These are phyloP conservation scores for Acromyrmex charruanus DNA, from an alignment of 1,140 invertebrate species.

Conservation along the genomic window DNA sequence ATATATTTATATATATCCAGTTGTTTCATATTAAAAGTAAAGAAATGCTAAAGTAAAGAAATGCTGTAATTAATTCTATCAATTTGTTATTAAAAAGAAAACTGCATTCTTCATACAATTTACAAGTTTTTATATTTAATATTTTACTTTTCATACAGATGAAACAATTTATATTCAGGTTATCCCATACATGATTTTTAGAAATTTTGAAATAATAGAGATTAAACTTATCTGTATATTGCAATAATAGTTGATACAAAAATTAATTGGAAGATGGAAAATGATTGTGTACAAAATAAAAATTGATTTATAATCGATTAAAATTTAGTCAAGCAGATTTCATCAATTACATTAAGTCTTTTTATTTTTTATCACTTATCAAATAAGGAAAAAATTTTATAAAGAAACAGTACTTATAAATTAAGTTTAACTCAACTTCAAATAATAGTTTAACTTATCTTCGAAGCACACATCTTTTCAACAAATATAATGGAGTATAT, in stretches of 20 bases:
- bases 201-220: background rate
- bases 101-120: background rate
- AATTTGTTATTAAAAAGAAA: slow-evolving; percentile 11
- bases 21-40: background rate
- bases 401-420: background rate
- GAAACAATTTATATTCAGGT: background rate
- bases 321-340: background rate
- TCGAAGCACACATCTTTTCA: background rate
- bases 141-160: background rate
- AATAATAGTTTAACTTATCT: background rate
- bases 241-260: background rate
- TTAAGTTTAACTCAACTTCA: background rate
- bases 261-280: background rate
- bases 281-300: background rate
- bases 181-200: background rate
- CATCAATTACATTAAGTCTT: background rate
- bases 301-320: background rate
- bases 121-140: background rate
- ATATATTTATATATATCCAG: background rate
- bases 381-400: background rate
- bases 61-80: background rate
- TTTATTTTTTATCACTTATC: background rate
- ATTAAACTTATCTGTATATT: background rate
- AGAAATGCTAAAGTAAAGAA: background rate
- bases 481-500: background rate